These are phyloP conservation scores for Protophormia terraenovae DNA, from an alignment of 2,888 invertebrate species.

Conservation along the genomic window DNA sequence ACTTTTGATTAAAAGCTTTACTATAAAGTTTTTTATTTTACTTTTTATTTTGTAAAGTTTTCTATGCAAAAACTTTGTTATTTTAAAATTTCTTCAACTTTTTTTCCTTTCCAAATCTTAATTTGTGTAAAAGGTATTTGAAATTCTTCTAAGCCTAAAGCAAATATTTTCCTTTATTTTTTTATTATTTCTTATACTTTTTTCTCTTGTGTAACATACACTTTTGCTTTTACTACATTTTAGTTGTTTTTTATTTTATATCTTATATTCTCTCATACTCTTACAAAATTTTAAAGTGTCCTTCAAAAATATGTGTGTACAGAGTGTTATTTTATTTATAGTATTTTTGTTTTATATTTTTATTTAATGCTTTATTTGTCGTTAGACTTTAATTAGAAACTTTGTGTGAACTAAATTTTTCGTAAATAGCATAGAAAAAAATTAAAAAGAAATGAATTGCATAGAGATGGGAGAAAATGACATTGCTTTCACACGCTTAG, in stretches of 20 bases:
- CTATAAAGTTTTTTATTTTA: no score
- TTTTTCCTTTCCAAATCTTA: neutral
- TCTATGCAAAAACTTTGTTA: neutral
- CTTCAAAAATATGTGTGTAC: constrained; percentile 78
- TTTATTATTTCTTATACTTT: neutral
- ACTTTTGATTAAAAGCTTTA: no score
- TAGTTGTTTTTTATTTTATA: neutral
- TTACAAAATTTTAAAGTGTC: constrained; percentile 69
- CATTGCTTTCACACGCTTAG: constrained; percentile 61
- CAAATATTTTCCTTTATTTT: neutral
- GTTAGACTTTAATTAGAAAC: constrained; percentile 76
- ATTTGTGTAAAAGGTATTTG: neutral
- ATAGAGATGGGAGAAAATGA: constrained; percentile 31
- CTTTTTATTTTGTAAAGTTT: neutral
- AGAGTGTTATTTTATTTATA: constrained; percentile 5
- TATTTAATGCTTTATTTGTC: constrained; percentile 32
- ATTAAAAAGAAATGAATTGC: constrained; percentile 27
- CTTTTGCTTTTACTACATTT: constrained; percentile 21
- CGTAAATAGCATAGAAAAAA: constrained; percentile 14
- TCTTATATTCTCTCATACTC: neutral
- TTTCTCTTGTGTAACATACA: neutral
- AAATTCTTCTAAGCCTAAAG: constrained; percentile 9
- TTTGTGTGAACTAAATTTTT: constrained; percentile 70
- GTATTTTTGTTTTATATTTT: constrained; percentile 10
- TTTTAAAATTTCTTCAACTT: neutral